These are phyloP conservation scores for Drosophila kepulauana DNA, from an alignment of 1,140 invertebrate species.

Conservation along the genomic window DNA sequence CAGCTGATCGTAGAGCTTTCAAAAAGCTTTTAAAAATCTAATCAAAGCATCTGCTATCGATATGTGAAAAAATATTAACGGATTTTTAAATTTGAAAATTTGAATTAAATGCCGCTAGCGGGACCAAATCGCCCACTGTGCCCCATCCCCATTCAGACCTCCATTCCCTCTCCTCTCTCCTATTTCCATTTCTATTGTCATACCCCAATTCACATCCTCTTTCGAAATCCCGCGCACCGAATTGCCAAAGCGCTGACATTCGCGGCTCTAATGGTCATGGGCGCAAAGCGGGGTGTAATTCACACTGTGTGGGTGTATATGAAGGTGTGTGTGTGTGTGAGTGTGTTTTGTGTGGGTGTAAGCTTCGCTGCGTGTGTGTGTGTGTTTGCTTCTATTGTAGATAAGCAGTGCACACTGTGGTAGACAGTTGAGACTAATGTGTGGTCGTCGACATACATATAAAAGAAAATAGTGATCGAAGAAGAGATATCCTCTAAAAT, in stretches of 20 bases:
- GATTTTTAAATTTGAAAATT: no score
- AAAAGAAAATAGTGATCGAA: neutral
- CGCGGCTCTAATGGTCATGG: conserved; percentile 2
- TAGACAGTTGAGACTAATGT: conserved; percentile 27
- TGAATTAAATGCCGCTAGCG: no score
- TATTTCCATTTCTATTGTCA: no score
- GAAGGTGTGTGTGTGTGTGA: neutral
- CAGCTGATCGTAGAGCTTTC: no score
- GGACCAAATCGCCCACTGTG: no score
- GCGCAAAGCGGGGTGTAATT: conserved; percentile 11
- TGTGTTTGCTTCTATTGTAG: conserved; percentile 23
- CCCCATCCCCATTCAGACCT: neutral
- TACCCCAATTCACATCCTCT: neutral
- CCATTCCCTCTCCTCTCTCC: neutral
- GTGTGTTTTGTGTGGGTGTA: conserved; percentile 7
- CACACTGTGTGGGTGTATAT: neutral
- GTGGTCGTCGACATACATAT: conserved; percentile 11
- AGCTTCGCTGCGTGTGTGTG: no score
- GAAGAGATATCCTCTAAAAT: neutral
- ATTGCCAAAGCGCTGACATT: conserved; percentile 5
- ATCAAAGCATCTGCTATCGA: no score
- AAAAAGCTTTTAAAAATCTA: no score
- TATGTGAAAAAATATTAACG: no score
- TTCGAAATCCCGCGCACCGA: neutral
- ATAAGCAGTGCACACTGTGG: conserved; percentile 33